phyloP scores from a whole-genome alignment of 2,888 invertebrate species.

The Eugnorisma glareosa region DNA sequence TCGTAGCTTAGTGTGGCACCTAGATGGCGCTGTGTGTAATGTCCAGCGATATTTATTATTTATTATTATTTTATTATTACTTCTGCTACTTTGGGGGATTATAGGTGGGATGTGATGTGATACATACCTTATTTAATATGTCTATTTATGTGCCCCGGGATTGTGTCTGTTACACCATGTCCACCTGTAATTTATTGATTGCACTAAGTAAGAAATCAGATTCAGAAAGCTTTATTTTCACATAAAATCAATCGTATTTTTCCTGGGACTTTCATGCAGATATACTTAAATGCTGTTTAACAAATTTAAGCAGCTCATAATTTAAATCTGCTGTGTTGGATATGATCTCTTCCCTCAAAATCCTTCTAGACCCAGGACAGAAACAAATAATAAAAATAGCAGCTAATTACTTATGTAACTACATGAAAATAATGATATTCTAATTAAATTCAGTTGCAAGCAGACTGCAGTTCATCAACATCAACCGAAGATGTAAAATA shows the following conservation, averaged over 20 bases:
- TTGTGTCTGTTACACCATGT: constrained; percentile 40
- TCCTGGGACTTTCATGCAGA: neutral
- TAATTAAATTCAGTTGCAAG: constrained; percentile 4
- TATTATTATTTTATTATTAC: too few relatives aligned
- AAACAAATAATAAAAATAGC: neutral
- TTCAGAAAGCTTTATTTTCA: neutral
- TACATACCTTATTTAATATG: constrained; percentile 42
- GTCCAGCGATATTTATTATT: too few relatives aligned
- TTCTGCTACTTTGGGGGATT: neutral
- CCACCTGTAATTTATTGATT: constrained; percentile 39
- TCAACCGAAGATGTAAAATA: neutral
- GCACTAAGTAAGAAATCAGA: neutral
- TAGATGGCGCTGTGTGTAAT: too few relatives aligned
- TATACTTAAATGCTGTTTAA: neutral
- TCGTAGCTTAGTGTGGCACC: too few relatives aligned
- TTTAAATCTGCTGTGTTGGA: neutral
- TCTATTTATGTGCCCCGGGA: constrained; percentile 25
- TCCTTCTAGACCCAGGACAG: neutral
- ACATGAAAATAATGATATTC: constrained; percentile 36
- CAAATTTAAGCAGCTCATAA: neutral
- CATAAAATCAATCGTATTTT: neutral
- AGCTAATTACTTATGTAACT: constrained; percentile 21
- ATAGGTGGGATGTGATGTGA: neutral
- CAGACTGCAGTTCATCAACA: neutral
- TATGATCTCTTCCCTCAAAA: neutral